Percentiles rank a stretch among this genome's conserved stretches.
phyloP scores from a whole-genome alignment of 2,888 invertebrate genomes.

The Lithosia quadra region DNA sequence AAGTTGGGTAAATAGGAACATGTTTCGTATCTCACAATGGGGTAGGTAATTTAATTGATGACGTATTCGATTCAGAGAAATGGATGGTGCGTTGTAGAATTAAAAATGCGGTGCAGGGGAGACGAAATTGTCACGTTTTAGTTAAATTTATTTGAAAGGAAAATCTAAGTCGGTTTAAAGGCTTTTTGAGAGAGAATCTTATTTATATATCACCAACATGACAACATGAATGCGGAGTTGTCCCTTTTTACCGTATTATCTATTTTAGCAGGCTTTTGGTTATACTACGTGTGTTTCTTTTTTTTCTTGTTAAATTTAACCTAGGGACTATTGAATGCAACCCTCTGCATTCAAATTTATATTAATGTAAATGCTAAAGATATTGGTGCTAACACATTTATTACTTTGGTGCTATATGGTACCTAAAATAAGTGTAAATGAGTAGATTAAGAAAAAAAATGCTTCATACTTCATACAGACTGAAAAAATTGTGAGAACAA shows the following conservation, averaged over 20 bases:
- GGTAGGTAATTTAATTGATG: slow-evolving; percentile 85
- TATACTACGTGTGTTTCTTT: neutral
- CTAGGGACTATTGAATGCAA: neutral
- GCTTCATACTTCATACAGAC: no score
- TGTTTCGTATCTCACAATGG: slow-evolving; percentile 69
- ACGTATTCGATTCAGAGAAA: slow-evolving; percentile 82
- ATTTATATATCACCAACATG: neutral
- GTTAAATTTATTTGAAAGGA: slow-evolving; percentile 7
- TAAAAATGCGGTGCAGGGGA: slow-evolving; percentile 49
- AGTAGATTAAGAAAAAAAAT: no score
- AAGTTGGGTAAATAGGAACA: slow-evolving; percentile 28
- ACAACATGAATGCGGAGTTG: neutral
- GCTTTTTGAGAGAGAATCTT: neutral
- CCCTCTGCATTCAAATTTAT: neutral
- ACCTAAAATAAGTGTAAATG: no score
- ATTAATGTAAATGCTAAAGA: neutral
- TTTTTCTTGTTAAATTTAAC: neutral
- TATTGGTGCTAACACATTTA: neutral
- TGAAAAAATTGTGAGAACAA: no score
- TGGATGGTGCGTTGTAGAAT: slow-evolving; percentile 69
- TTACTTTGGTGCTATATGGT: neutral
- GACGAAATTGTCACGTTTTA: slow-evolving; percentile 13
- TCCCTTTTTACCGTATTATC: neutral
- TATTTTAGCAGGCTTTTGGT: neutral
- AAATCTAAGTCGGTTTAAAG: neutral